Percentiles rank a stretch among this genome's conserved stretches.
Evolutionary conservation across 2,113 vertebrate genomes (phyloP).

Genomic region (Menura novaehollandiae): DNA sequence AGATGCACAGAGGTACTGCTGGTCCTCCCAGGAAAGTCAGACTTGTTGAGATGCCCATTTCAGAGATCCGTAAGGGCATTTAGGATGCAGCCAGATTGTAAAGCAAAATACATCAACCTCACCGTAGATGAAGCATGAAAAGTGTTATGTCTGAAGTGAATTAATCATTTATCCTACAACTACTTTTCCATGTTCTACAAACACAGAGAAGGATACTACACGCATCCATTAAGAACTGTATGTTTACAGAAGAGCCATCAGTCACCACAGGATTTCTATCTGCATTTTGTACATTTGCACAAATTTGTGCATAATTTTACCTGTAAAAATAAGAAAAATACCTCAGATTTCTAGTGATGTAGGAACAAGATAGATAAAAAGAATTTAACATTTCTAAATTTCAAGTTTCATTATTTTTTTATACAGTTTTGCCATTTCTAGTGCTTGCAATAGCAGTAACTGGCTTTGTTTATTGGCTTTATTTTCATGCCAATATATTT

Average conservation of each 20-base stretch:
- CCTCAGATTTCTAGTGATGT: neutral
- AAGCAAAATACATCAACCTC: conserved; percentile 43
- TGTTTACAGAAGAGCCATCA: conserved; percentile 16
- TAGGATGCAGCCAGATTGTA: conserved; percentile 11
- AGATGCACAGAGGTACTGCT: neutral
- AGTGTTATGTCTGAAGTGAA: conserved; percentile 44
- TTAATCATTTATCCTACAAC: conserved; percentile 60
- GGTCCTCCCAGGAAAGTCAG: neutral
- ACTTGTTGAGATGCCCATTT: conserved; percentile 9
- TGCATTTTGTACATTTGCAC: neutral
- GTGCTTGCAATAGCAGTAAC: neutral
- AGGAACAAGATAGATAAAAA: neutral
- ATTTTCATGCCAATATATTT: conserved; percentile 1
- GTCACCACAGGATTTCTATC: neutral
- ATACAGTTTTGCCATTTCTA: neutral
- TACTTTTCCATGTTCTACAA: conserved; percentile 44
- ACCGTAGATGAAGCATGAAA: conserved; percentile 32
- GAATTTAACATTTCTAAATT: neutral
- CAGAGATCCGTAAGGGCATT: neutral
- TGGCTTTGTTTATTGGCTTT: neutral
- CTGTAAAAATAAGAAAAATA: neutral
- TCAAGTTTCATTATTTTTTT: neutral
- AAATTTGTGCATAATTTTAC: neutral
- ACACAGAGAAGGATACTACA: conserved; percentile 25
- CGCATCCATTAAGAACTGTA: neutral